These are phyloP conservation scores for Mirounga angustirostris DNA, from an alignment of 2,113 vertebrate species.

Conservation along the genomic window DNA sequence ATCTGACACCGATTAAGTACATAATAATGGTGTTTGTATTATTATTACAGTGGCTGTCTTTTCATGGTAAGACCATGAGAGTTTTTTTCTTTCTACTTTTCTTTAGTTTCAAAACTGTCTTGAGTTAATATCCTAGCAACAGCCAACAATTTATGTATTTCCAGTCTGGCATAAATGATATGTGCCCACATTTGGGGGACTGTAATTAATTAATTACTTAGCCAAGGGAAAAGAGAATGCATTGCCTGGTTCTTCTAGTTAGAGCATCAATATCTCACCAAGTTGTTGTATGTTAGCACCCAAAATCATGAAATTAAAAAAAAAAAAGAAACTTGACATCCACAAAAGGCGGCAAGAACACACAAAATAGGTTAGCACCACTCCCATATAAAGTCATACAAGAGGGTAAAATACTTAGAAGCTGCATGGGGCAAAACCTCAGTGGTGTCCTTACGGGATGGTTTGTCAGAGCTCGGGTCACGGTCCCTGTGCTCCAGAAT, in stretches of 20 bases:
- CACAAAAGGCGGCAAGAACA: neutral
- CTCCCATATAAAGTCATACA: neutral
- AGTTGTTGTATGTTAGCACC: neutral
- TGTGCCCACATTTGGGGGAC: neutral
- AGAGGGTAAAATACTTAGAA: neutral
- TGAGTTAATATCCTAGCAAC: neutral
- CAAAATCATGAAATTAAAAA: neutral
- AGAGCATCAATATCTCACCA: neutral
- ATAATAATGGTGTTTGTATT: neutral
- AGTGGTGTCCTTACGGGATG: fast-evolving
- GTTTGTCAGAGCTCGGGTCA: neutral
- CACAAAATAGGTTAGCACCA: neutral
- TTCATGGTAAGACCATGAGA: neutral
- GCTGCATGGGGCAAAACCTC: neutral
- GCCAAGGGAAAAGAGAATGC: neutral
- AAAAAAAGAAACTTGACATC: neutral
- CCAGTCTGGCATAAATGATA: neutral
- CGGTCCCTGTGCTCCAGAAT: fast-evolving
- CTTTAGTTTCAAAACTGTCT: slow-evolving; percentile 49
- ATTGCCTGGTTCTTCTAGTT: neutral
- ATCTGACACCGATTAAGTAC: neutral
- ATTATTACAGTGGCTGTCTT: neutral
- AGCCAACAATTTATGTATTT: neutral
- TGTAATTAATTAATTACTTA: neutral
- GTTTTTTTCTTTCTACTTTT: neutral